These are phyloP conservation scores for Campylomormyrus numenius DNA, from an alignment of 2,113 vertebrate genomes.

Conservation along the genomic window DNA sequence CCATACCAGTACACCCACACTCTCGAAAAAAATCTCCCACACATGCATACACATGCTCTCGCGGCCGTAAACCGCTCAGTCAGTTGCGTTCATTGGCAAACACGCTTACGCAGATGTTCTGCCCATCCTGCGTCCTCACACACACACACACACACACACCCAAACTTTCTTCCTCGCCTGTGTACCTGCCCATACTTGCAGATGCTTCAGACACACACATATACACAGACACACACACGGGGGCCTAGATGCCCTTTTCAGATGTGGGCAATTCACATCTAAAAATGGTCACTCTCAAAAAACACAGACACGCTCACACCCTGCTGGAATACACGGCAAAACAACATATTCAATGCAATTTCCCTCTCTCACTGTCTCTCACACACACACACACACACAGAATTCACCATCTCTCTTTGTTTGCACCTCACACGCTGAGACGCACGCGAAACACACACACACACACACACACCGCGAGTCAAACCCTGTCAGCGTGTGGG, in stretches of 20 bases:
- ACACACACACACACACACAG: neutral
- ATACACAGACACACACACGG: neutral
- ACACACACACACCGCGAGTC: slow-evolving; percentile 21
- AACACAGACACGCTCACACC: slow-evolving; percentile 23
- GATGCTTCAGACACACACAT: slow-evolving; percentile 12
- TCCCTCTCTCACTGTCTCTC: neutral
- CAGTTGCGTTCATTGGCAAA: slow-evolving; percentile 10
- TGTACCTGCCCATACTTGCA: slow-evolving; percentile 20
- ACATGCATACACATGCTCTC: slow-evolving; percentile 22
- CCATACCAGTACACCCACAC: slow-evolving; percentile 34
- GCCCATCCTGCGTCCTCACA: neutral
- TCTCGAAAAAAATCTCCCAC: slow-evolving; percentile 25
- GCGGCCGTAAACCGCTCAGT: slow-evolving; percentile 12
- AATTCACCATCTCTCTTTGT: neutral
- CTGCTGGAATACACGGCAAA: neutral
- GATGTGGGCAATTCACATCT: neutral
- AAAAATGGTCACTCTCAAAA: neutral
- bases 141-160: slow-evolving; percentile 2
- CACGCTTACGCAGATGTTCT: slow-evolving; percentile 3
- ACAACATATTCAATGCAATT: slow-evolving; percentile 21
- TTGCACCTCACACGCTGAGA: slow-evolving; percentile 6
- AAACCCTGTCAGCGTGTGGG: slow-evolving; percentile 34
- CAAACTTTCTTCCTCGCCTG: slow-evolving; percentile 8
- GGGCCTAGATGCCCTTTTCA: neutral
- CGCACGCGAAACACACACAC: slow-evolving; percentile 13